Conservation (phyloP, 2,888 invertebrate genomes). For the Cinara cedri region DNA sequence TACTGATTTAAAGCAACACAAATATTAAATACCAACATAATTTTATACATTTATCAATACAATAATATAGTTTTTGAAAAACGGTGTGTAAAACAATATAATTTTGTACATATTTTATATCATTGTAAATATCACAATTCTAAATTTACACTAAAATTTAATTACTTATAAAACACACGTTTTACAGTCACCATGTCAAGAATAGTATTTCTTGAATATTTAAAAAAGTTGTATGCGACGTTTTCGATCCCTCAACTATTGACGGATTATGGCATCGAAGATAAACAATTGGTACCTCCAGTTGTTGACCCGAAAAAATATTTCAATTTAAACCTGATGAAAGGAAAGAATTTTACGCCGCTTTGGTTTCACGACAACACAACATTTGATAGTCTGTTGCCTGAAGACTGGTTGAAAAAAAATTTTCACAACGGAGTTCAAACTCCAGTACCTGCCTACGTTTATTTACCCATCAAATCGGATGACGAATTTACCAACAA, state of each 20-base stretch:
- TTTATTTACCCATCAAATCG: background rate
- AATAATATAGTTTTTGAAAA: too few relatives aligned
- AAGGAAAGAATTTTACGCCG: slow-evolving; percentile 4
- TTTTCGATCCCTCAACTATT: slow-evolving; percentile 37
- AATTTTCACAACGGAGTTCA: background rate
- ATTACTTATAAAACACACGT: too few relatives aligned
- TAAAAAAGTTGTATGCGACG: slow-evolving; percentile 18
- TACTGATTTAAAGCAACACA: too few relatives aligned
- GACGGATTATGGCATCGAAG: background rate
- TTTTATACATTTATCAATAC: too few relatives aligned
- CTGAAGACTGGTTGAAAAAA: slow-evolving; percentile 30
- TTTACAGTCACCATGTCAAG: background rate
- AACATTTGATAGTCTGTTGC: slow-evolving; percentile 2
- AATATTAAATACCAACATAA: too few relatives aligned
- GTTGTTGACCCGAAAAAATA: background rate
- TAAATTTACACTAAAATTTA: too few relatives aligned
- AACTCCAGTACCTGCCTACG: slow-evolving; percentile 5
- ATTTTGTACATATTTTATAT: too few relatives aligned
- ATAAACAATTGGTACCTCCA: background rate
- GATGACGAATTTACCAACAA: background rate
- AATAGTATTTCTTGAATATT: background rate
- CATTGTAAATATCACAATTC: too few relatives aligned
- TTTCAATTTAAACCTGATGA: background rate
- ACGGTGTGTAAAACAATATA: too few relatives aligned
- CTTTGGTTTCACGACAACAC: slow-evolving; percentile 27